Base-by-base conservation (phyloP, 2,888 invertebrate genomes). In the Drosophila buzzatii region DNA sequence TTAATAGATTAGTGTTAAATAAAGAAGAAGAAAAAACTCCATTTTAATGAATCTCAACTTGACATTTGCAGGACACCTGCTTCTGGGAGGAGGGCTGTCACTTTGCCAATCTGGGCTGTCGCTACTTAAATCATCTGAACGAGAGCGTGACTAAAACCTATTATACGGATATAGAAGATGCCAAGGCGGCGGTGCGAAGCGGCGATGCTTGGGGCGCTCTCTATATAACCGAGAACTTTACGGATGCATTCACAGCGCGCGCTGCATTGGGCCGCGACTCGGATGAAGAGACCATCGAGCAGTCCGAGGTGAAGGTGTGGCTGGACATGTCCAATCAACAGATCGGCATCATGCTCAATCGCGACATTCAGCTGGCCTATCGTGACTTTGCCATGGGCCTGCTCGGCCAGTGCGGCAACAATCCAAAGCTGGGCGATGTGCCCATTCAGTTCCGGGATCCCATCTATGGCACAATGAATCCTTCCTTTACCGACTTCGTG, bases 271-370 rank as follows among this genome's bases (percentile, higher is more conserved):
- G 95, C 47, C 96, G 96, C 85, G 96, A 97, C 31, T 96, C 97
- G 0, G 97, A 98, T 90, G 96, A 97, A 71, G 97, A 98, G 83
- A 97, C 97, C 0, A 94, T 98, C 62, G 96, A 96, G 78, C 96
- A 97, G 76, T 98, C 97, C 53, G 97, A 97, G 92, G 96, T 98
- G 70, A 95, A 97, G 90, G 97, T 98, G 60, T 97, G 97, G 96
- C 95, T 98, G 68, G 98, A 98, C 92, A 97, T 98, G 97, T 97
- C 98, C 82, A 98, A 98, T 95, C 98, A 99, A 92, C 98, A 98
- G 94, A 98, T 99, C 85, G 97, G 97, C 0, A 95, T 98, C 85
- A 97, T 98, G 94, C 94, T 98, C 55, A 97, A 97, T 92, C 93
- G 97, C 70, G 97, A 97, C 91, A 95, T 98, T 70, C 96, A 98